Evolutionary conservation across 2,888 invertebrate species (phyloP).

Genomic region (Melipona bicolor): DNA sequence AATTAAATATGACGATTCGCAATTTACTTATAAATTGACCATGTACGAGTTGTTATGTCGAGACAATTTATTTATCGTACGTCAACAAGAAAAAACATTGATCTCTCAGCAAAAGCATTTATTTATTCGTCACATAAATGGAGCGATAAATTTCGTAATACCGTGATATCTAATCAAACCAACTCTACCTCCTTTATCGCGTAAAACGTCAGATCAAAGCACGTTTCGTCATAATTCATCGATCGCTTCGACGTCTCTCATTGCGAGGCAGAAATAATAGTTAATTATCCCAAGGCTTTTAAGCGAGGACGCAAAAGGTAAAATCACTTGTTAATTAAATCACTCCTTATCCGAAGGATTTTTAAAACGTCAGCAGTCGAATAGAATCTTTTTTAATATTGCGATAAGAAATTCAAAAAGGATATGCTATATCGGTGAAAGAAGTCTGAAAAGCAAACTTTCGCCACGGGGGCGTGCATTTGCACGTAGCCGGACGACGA

Average conservation of each 20-base stretch:
- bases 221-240: background rate
- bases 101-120: background rate
- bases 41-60: no score
- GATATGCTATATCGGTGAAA: background rate
- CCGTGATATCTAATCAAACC: background rate
- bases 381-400: slow-evolving; percentile 1
- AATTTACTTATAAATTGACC: no score
- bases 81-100: background rate
- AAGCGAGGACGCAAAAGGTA: background rate
- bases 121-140: fast-evolving
- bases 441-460: slow-evolving; percentile 28
- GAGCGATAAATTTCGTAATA: background rate
- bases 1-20: no score
- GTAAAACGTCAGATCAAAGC: no score
- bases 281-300: background rate
- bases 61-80: background rate
- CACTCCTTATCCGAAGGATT: no score
- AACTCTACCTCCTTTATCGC: background rate
- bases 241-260: background rate
- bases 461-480: slow-evolving; percentile 19
- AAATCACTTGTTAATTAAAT: background rate
- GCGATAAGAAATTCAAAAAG: background rate
- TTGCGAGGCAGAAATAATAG: background rate
- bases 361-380: no score
- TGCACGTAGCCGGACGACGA: slow-evolving; percentile 5